Conservation (phyloP, 1,140 invertebrate genomes). For the Zaprionus lachaisei region DNA sequence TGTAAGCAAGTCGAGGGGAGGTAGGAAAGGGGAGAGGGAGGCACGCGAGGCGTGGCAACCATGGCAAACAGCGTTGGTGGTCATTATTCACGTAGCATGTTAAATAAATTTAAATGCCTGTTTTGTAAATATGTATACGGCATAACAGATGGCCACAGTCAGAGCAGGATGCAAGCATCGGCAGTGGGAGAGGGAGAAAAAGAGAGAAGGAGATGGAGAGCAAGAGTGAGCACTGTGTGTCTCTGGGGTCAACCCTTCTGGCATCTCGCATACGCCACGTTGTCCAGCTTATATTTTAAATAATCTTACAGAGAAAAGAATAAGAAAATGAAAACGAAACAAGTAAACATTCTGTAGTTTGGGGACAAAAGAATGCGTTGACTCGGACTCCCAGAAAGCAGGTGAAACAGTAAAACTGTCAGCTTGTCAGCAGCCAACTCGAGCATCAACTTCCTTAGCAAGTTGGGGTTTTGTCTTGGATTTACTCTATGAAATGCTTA, state of each 20-base stretch:
- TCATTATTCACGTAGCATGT: slow-evolving; percentile 81
- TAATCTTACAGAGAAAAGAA: background rate
- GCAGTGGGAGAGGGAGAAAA: background rate
- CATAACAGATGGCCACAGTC: slow-evolving; percentile 63
- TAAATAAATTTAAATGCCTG: slow-evolving; percentile 83
- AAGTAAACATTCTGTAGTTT: background rate
- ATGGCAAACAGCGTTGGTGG: slow-evolving; percentile 60
- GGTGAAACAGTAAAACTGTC: slow-evolving; percentile 2
- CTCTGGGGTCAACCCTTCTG: slow-evolving; percentile 17
- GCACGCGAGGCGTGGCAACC: slow-evolving; percentile 49
- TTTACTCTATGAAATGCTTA: slow-evolving; percentile 4
- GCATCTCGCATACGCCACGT: slow-evolving; percentile 15
- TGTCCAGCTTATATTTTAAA: slow-evolving; percentile 19
- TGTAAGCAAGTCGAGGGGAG: slow-evolving; percentile 26
- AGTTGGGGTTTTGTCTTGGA: background rate
- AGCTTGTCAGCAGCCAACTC: background rate
- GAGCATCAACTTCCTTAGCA: background rate
- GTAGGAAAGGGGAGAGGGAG: background rate
- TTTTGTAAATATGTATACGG: slow-evolving; percentile 80
- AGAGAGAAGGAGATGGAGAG: background rate
- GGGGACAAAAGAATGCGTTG: slow-evolving; percentile 1
- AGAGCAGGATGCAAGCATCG: background rate
- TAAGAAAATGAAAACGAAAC: background rate
- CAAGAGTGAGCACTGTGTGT: background rate
- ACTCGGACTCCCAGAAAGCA: background rate